Base-by-base conservation (phyloP, 2,113 vertebrate species). In the Pterocles gutturalis region DNA sequence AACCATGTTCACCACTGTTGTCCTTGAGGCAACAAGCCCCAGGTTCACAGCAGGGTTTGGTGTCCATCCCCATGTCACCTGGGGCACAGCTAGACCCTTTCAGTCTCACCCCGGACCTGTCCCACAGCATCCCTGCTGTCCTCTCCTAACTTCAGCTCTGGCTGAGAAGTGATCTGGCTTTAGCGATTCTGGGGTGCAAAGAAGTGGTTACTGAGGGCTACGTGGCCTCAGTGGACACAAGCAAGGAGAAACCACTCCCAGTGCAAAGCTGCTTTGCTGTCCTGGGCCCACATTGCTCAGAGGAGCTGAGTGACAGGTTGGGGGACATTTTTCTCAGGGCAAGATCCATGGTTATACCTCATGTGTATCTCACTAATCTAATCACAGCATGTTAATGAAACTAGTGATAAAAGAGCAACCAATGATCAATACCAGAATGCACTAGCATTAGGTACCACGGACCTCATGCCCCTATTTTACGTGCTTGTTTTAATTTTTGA, bases 61-160 rank as follows among this genome's bases (percentile, higher is more conserved):
- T 54, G 51, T 49, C 36, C 31, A 49, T 24, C 13, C 10, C 51
- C 0, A 0, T 45, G 33, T 17, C 51, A 67, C 26, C 5, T 13
- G 12, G 11, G 31, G 11, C 15, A 36, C 12, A 49, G 21, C 25
- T 31, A 33, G 15, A 38, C 8, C 8, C 25, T 80, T 49, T 13
- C 0, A 0, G 2, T 66, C 46, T 49, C 0, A 0, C 55, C 43
- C 22, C 29, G 10, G 36, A 45, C 25, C 25, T 4, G 2, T 43
- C 38, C 46, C 69, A 49, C 36, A 28, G 2, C 13, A 14, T 19
- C 57, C 38, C 34, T 62, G 43, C 54, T 11, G 3, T 31, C 11
- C 38, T n/a, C 58, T 41, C 41, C 46, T 81, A 67, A 17, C 8
- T 51, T 24, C 26, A 13, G 12, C 33, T 43, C 64, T 25, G 33